phyloP scores from a whole-genome alignment of 2,797 vertebrate species.

The Dermochelys coriacea region DNA sequence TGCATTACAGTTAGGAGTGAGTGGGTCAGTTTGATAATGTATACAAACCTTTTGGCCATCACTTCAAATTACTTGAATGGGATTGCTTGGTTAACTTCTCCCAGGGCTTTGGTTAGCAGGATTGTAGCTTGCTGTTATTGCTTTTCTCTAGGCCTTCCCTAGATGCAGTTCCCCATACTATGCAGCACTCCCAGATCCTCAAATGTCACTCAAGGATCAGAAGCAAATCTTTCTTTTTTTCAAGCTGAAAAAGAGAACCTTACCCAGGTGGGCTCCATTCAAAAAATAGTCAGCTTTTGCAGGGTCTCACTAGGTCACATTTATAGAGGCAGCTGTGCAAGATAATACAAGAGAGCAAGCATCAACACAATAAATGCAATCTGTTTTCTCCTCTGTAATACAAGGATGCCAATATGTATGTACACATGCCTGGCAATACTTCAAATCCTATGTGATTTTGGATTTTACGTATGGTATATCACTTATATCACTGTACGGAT shows the following conservation, averaged over 20 bases:
- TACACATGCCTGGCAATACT: not conserved
- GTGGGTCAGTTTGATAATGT: not conserved
- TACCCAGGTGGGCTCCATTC: too few species aligned
- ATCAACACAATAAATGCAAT: too few species aligned
- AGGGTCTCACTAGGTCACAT: accelerated
- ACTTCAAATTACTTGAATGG: not conserved
- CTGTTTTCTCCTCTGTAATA: too few species aligned
- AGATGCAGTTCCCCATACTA: too few species aligned
- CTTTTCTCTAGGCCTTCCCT: too few species aligned
- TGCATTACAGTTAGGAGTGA: not conserved
- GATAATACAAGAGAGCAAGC: too few species aligned
- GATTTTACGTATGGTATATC: not conserved
- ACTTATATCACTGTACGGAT: not conserved
- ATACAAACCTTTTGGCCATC: accelerated
- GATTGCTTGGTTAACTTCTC: not conserved
- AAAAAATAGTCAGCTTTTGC: too few species aligned
- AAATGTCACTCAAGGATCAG: too few species aligned
- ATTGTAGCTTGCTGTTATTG: not conserved
- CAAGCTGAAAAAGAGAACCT: too few species aligned
- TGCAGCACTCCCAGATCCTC: too few species aligned
- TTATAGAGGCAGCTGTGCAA: not conserved
- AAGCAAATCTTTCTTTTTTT: too few species aligned
- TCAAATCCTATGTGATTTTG: not conserved
- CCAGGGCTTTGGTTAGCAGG: not conserved
- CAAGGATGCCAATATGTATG: not conserved